Conservation (phyloP, 1,140 invertebrate species). For the Protaetia brevitarsis region DNA sequence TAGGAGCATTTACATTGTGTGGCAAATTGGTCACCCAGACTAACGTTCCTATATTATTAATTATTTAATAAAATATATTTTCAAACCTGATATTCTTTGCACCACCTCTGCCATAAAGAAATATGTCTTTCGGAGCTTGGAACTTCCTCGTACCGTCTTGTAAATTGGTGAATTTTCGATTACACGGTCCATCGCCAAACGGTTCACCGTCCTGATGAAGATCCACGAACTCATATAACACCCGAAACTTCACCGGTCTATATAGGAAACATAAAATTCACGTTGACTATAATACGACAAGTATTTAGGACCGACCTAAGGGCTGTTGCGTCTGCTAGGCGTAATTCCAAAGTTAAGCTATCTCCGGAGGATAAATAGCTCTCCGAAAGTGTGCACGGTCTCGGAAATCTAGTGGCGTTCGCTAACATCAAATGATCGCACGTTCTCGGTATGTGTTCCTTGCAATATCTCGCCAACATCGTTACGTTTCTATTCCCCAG, state of each 20-base stretch:
- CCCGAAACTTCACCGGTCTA: constrained; percentile 77
- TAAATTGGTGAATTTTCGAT: constrained; percentile 65
- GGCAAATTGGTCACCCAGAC: background rate
- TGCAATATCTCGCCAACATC: constrained; percentile 72
- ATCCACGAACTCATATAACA: constrained; percentile 88
- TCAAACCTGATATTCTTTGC: constrained; percentile 71
- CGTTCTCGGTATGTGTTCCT: constrained; percentile 70
- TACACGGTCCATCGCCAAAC: constrained; percentile 65
- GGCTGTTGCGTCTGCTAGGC: constrained; percentile 76
- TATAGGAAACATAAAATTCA: constrained; percentile 38
- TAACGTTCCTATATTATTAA: no score
- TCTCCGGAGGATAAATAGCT: constrained; percentile 79
- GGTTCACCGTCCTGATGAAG: constrained; percentile 78
- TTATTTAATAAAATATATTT: background rate
- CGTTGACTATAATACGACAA: background rate
- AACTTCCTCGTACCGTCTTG: constrained; percentile 58
- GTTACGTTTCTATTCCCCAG: constrained; percentile 62
- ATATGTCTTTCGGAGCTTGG: constrained; percentile 74
- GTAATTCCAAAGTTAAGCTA: constrained; percentile 75
- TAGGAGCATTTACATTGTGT: no score
- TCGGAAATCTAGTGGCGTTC: constrained; percentile 54
- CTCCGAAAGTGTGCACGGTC: constrained; percentile 76
- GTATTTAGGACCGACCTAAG: constrained; percentile 58
- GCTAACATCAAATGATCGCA: constrained; percentile 71
- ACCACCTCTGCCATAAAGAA: constrained; percentile 81